phyloP scores from a whole-genome alignment of 1,140 invertebrate species.

The Macrobrachium rosenbergii region DNA sequence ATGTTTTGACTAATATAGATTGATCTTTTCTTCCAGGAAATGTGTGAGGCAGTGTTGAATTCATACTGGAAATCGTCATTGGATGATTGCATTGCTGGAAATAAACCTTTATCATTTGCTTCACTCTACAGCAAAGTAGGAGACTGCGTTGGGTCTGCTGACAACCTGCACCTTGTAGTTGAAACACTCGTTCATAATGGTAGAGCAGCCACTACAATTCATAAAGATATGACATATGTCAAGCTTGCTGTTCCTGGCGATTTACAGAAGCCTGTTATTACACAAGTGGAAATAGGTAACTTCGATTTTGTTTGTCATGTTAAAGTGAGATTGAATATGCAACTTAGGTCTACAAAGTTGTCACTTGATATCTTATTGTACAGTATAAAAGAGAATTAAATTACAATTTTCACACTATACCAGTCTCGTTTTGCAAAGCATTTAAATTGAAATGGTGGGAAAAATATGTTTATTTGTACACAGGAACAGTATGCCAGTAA shows the following conservation, averaged over 20 bases:
- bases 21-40: background rate
- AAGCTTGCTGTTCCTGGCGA: conserved; percentile 21
- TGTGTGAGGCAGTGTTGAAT: conserved; percentile 5
- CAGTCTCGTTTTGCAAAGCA: too few relatives aligned
- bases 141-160: conserved; percentile 7
- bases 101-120: background rate
- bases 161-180: conserved; percentile 24
- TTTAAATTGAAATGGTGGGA: too few relatives aligned
- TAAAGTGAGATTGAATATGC: background rate
- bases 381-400: too few relatives aligned
- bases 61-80: background rate
- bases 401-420: too few relatives aligned
- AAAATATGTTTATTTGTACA: too few relatives aligned
- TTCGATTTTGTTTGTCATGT: background rate
- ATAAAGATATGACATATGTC: conserved; percentile 10
- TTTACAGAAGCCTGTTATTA: background rate
- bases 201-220: background rate
- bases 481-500: too few relatives aligned
- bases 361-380: too few relatives aligned
- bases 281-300: conserved; percentile 26
- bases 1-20: too few relatives aligned
- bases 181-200: background rate
- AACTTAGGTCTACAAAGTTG: background rate
- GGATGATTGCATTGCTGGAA: background rate
- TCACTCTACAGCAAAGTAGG: background rate